phyloP scores from a whole-genome alignment of 2,797 vertebrate genomes.

The Melopsittacus undulatus region DNA sequence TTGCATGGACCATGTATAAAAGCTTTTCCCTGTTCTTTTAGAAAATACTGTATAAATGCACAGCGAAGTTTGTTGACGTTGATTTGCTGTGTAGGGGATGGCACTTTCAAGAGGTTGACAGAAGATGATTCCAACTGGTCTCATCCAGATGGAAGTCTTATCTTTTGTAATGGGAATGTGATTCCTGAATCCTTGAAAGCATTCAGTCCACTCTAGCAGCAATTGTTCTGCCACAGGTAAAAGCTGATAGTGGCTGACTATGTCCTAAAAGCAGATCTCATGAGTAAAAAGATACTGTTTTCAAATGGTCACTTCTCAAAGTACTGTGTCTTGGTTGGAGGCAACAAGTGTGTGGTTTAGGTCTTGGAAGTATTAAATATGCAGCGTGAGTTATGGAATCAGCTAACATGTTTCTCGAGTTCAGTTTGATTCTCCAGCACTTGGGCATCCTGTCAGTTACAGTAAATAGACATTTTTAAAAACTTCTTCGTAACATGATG shows the following conservation, averaged over 20 bases:
- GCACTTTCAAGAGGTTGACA: not conserved
- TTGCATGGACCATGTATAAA: not conserved
- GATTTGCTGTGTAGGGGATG: not conserved
- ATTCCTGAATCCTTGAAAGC: not conserved
- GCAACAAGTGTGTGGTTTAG: not conserved
- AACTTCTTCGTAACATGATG: not conserved
- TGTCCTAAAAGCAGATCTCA: not conserved
- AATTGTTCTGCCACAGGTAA: not conserved
- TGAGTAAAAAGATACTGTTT: not conserved
- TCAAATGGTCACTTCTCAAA: not conserved
- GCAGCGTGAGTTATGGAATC: accelerated
- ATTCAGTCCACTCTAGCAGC: not conserved
- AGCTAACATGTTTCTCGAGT: not conserved
- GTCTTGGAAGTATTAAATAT: not conserved
- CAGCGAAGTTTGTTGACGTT: not conserved
- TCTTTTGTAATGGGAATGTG: not conserved
- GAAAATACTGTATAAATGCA: not conserved
- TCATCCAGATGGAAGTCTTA: not conserved
- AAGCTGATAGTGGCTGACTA: not conserved
- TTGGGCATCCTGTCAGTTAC: not conserved
- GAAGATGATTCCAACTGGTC: not conserved
- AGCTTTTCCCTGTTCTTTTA: not conserved
- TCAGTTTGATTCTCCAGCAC: not conserved
- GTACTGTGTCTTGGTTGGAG: not conserved
- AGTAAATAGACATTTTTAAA: not conserved